Evolutionary conservation across 2,888 invertebrate genomes (phyloP).

Genomic region (Diloba caeruleocephala): DNA sequence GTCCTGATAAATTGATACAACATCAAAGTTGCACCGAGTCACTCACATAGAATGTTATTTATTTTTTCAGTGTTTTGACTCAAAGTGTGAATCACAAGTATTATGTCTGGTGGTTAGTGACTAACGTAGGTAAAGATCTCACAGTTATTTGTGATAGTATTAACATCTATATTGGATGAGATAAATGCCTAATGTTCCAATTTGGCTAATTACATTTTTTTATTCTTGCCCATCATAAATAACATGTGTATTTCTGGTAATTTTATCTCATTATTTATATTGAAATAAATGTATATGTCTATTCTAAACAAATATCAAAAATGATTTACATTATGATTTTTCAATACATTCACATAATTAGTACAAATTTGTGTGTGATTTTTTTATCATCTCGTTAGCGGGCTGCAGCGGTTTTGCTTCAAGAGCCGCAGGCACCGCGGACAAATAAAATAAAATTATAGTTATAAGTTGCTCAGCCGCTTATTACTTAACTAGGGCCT

Average conservation of each 20-base stretch:
- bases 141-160: constrained; percentile 56
- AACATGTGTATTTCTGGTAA: constrained; percentile 1
- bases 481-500: constrained; percentile 86
- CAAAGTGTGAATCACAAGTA: constrained; percentile 78
- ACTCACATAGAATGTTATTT: constrained; percentile 71
- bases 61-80: constrained; percentile 80
- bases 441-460: constrained; percentile 85
- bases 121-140: constrained; percentile 70
- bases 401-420: constrained; percentile 72
- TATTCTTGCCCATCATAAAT: too few species aligned
- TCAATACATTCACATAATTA: constrained; percentile 72
- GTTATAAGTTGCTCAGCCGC: constrained; percentile 82
- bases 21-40: constrained; percentile 59
- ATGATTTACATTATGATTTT: constrained; percentile 67
- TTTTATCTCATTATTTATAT: not conserved
- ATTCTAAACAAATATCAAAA: constrained; percentile 35
- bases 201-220: constrained; percentile 9
- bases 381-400: constrained; percentile 82
- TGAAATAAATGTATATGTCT: too few species aligned
- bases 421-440: constrained; percentile 72
- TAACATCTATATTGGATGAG: constrained; percentile 13
- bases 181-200: constrained; percentile 5
- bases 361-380: constrained; percentile 72
- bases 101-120: constrained; percentile 74
- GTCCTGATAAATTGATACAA: constrained; percentile 28